These are phyloP conservation scores for Nowickia ferox DNA, from an alignment of 2,888 invertebrate genomes.

Conservation along the genomic window DNA sequence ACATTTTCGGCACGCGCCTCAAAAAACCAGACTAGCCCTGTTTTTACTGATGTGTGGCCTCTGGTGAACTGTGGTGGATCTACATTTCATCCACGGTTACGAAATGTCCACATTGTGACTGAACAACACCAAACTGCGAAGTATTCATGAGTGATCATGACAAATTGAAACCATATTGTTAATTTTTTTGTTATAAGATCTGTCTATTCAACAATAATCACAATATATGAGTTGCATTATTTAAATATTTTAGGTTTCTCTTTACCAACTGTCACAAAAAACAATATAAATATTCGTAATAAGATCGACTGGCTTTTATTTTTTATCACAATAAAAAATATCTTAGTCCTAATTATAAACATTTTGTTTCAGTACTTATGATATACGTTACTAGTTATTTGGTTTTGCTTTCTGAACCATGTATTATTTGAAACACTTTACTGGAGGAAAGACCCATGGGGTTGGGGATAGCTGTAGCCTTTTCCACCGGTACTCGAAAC, in stretches of 20 bases:
- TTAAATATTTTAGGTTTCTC: background rate
- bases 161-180: too few relatives aligned
- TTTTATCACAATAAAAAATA: conserved; percentile 21
- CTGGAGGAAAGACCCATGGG: conserved; percentile 9
- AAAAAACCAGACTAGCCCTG: too few relatives aligned
- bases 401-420: background rate
- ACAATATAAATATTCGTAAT: background rate
- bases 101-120: too few relatives aligned
- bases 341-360: conserved; percentile 28
- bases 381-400: conserved; percentile 20
- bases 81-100: too few relatives aligned
- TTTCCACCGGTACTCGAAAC: conserved; percentile 48
- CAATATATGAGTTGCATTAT: too few relatives aligned
- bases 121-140: too few relatives aligned
- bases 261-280: background rate
- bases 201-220: too few relatives aligned
- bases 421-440: background rate
- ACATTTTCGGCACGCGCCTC: too few relatives aligned
- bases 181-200: too few relatives aligned
- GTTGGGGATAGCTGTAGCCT: conserved; percentile 56
- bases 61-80: too few relatives aligned
- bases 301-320: conserved; percentile 32
- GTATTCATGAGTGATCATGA: too few relatives aligned
- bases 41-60: too few relatives aligned
- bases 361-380: conserved; percentile 2